Percentiles rank a stretch among this genome's conserved stretches.
Conservation (phyloP, 2,888 invertebrate species). For the Lycia hirtaria region DNA sequence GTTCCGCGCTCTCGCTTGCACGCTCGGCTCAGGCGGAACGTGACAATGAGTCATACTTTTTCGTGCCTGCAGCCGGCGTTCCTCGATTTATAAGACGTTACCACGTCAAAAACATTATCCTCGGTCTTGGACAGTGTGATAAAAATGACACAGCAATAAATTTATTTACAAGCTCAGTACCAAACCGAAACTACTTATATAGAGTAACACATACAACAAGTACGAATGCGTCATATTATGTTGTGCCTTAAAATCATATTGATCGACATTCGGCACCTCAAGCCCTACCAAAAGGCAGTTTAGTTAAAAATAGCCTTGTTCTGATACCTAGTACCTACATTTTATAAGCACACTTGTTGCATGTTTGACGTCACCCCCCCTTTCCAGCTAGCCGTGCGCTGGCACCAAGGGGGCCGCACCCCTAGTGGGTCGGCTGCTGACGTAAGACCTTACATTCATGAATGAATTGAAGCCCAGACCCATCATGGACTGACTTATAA, state of each 20-base stretch:
- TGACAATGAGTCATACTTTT: too few relatives aligned
- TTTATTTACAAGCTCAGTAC: too few relatives aligned
- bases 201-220: not conserved
- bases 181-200: not conserved
- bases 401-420: conserved; percentile 62
- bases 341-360: conserved; percentile 79
- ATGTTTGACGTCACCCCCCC: conserved; percentile 78
- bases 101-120: too few relatives aligned
- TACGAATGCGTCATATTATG: not conserved
- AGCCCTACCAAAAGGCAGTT: conserved; percentile 21
- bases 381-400: conserved; percentile 55
- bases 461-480: conserved; percentile 73
- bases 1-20: too few relatives aligned
- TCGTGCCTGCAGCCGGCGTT: too few relatives aligned
- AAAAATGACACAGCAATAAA: too few relatives aligned
- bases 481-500: conserved; percentile 52
- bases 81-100: too few relatives aligned
- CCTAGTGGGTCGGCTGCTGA: conserved; percentile 68
- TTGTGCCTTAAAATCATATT: conserved; percentile 22
- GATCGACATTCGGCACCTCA: conserved; percentile 18
- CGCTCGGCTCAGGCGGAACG: too few relatives aligned
- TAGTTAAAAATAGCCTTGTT: conserved; percentile 72
- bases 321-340: conserved; percentile 62
- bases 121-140: too few relatives aligned
- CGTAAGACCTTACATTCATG: conserved; percentile 78